Conservation (phyloP, 2,113 vertebrate genomes). For the Ammospiza caudacuta region DNA sequence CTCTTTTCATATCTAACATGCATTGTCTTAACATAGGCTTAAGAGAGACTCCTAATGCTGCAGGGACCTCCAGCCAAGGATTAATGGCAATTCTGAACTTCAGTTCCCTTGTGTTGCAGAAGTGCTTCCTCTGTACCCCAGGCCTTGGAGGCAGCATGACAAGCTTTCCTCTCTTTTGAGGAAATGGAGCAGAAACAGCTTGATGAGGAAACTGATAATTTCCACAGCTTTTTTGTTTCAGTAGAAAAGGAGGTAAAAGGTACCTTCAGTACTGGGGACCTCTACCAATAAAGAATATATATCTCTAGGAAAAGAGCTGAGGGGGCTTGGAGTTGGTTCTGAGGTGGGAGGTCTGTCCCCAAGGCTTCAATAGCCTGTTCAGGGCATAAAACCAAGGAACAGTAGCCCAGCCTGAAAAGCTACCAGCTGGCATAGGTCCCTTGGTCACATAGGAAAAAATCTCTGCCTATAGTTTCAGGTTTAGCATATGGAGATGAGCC, state of each 20-base stretch:
- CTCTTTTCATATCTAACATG: neutral
- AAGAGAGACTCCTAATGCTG: neutral
- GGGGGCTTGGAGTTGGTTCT: neutral
- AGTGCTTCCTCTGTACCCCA: neutral
- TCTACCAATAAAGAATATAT: neutral
- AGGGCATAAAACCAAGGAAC: neutral
- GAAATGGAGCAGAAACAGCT: neutral
- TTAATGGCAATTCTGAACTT: neutral
- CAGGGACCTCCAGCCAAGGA: neutral
- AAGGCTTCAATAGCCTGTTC: neutral
- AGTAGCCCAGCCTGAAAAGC: neutral
- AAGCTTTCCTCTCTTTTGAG: neutral
- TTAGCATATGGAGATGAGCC: conserved; percentile 15
- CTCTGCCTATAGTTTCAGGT: neutral
- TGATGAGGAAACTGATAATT: neutral
- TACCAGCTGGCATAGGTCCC: neutral
- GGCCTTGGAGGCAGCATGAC: neutral
- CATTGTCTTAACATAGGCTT: neutral
- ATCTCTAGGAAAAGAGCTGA: neutral
- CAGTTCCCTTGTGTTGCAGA: neutral
- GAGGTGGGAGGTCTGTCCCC: neutral
- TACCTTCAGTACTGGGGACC: neutral
- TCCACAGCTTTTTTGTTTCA: neutral
- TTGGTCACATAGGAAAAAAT: neutral
- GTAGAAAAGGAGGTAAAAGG: neutral